A percentile compares a stretch with the other conserved stretches of the same genome.
Evolutionary conservation across 2,888 invertebrate species (phyloP).

Genomic region (Drosophila lutescens): DNA sequence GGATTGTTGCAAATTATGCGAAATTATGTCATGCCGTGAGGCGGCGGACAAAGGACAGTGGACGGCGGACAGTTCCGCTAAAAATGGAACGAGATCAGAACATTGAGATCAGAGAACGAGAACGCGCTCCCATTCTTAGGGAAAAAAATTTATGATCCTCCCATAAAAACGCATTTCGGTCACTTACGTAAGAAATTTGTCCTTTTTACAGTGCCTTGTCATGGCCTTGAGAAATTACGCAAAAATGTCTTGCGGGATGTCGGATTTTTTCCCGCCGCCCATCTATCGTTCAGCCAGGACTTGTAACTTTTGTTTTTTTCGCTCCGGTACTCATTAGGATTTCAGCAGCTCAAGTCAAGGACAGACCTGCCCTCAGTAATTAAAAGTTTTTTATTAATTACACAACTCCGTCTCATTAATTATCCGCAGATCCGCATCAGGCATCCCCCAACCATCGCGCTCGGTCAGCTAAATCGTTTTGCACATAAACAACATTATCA

Average conservation of each 20-base stretch:
- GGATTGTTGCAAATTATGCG: slow-evolving; percentile 64
- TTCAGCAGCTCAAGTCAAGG: slow-evolving; percentile 49
- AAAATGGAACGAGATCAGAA: slow-evolving; percentile 76
- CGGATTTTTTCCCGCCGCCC: slow-evolving; percentile 50
- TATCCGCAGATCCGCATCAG: slow-evolving; percentile 41
- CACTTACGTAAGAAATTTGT: slow-evolving; percentile 71
- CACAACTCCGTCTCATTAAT: slow-evolving; percentile 63
- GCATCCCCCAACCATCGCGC: no score
- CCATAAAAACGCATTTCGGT: slow-evolving; percentile 67
- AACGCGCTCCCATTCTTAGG: slow-evolving; percentile 71
- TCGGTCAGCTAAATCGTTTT: slow-evolving; percentile 65
- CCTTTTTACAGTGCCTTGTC: slow-evolving; percentile 45
- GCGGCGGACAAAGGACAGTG: slow-evolving; percentile 21
- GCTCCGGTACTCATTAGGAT: slow-evolving; percentile 29
- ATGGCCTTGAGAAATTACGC: slow-evolving; percentile 73
- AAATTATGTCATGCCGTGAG: slow-evolving; percentile 75
- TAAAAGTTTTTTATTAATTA: slow-evolving; percentile 73
- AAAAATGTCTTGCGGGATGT: slow-evolving; percentile 54
- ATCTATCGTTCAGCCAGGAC: slow-evolving; percentile 59
- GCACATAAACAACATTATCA: slow-evolving; percentile 77
- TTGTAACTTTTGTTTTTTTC: slow-evolving; percentile 32
- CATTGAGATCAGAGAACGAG: slow-evolving; percentile 55
- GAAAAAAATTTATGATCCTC: slow-evolving; percentile 58
- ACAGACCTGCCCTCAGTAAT: slow-evolving; percentile 53
- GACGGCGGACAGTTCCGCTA: slow-evolving; percentile 39